Percentiles rank a stretch among this genome's conserved stretches.
phyloP scores from a whole-genome alignment of 35 echinoderm and acorn worm species.

The Heliocidaris tuberculata region DNA sequence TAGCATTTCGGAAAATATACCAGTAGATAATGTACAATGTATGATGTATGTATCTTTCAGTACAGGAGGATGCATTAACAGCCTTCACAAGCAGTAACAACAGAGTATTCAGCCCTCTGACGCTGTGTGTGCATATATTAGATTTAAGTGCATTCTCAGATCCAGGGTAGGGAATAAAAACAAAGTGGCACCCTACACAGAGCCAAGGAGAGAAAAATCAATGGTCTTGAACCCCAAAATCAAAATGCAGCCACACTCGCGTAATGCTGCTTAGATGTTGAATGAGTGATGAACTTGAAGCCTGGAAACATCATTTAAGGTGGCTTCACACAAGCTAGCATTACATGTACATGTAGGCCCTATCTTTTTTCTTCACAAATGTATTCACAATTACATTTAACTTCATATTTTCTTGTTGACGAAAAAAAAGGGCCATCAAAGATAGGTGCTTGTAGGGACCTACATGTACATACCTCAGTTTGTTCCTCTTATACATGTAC shows the following conservation, averaged over 20 bases:
- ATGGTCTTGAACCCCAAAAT: background rate
- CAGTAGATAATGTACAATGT: too few species aligned
- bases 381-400: too few species aligned
- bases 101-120: background rate
- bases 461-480: too few species aligned
- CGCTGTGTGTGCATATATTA: background rate
- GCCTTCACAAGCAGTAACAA: background rate
- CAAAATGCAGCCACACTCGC: background rate
- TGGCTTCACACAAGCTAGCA: too few species aligned
- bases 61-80: too few species aligned
- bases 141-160: background rate
- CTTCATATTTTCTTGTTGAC: too few species aligned
- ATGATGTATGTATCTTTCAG: background rate
- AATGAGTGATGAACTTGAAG: background rate
- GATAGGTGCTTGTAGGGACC: too few species aligned
- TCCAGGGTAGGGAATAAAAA: background rate
- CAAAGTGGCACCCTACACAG: background rate
- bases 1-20: too few species aligned
- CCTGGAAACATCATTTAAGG: background rate
- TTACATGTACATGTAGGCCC: too few species aligned
- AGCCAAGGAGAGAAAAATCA: conserved; percentile 7
- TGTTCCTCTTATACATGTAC: too few species aligned
- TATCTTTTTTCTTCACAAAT: too few species aligned
- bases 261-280: background rate
- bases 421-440: too few species aligned